These are phyloP conservation scores for Borostomias antarcticus DNA, from an alignment of 2,797 vertebrate genomes.

Conservation along the genomic window DNA sequence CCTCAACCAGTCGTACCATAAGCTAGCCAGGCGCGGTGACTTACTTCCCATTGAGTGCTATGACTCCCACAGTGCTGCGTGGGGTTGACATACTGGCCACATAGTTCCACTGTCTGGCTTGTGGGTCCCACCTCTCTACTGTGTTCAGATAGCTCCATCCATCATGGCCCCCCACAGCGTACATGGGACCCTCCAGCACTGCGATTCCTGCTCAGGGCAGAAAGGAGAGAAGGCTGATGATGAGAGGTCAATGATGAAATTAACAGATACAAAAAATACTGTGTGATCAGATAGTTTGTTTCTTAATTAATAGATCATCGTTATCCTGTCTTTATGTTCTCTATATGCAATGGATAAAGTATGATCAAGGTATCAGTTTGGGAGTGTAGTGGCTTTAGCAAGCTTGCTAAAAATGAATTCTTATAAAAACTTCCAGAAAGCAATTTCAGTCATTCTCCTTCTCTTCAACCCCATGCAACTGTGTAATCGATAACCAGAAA, in stretches of 20 bases:
- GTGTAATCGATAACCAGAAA: constrained; percentile 20
- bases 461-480: neutral
- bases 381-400: neutral
- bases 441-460: neutral
- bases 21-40: too few relatives aligned
- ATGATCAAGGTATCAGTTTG: neutral
- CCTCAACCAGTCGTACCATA: too few relatives aligned
- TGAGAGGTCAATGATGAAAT: too few relatives aligned
- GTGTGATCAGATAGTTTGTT: too few relatives aligned
- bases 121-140: constrained; percentile 96
- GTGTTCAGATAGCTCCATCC: constrained; percentile 99
- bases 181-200: constrained; percentile 98
- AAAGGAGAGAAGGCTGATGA: too few relatives aligned
- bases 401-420: neutral
- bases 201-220: constrained; percentile 81
- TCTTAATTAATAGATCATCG: too few relatives aligned
- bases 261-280: too few relatives aligned
- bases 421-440: neutral
- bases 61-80: constrained; percentile 94
- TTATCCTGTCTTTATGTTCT: too few relatives aligned
- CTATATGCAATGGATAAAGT: too few relatives aligned
- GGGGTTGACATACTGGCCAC: constrained; percentile 98
- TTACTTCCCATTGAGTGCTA: constrained; percentile 94
- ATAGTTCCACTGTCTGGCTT: constrained; percentile 97
- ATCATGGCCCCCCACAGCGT: constrained; percentile 96